Evolutionary conservation across 2,113 vertebrate genomes (phyloP), one percentile per base, ranked within the genome.

Genomic region (Callorhinus ursinus): DNA sequence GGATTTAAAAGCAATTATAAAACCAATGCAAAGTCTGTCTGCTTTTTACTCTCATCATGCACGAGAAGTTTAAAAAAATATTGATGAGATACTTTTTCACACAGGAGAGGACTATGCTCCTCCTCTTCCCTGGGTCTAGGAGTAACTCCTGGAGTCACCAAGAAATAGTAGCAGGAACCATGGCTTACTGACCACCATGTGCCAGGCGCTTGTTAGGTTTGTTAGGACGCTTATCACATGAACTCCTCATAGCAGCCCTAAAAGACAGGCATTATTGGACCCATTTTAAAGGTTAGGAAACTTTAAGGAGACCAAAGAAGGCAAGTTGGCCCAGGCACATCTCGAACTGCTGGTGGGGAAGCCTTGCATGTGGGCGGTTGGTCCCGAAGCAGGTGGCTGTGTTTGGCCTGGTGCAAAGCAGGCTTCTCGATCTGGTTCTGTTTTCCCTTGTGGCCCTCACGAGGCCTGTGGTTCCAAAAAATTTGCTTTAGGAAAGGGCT

Each of bases 21-120:
- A 84, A 88, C 55, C 61, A 51, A 31, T 26, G 18, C 86, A 80
- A 87, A 93, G n/a, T 87, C 92, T 74, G 15, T 90, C 82, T 79
- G 55, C 83, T 57, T 88, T 83, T 84, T 42, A 77, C n/a, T 84
- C 3, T 93, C 24, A 39, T 81, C 15, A 0, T 76, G 19, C 39
- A 72, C 72, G 49, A 77, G 46, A 39, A 93, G 76, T 88, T 74
- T 57, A 63, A 46, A 63, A 69, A 55, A 49, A 39, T n/a, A 33
- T 15, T 59, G 61, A 51, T 36, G 36, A 61, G 84, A 55, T 61
- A 9, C 5, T 49, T 42, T 82, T 57, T 18, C 16, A 46, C 22
- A 24, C 19, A 13, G 39, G 24, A 21, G 11, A 53, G 4, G 42
- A 28, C 79, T 24, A 15, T 33, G 31, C 18, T 1, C 5, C 4